Percentiles rank a stretch among this genome's conserved stretches.
These are phyloP conservation scores for zebrafish (Danio rerio) DNA, from an alignment of 2,113 vertebrate genomes.

Conservation along the genomic window GRCz12tu NC_133182.1:28313501-28314000, in stretches of 20 bases:
- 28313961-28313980: conserved; percentile 7
- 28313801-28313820: conserved; percentile 82
- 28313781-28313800: conserved; percentile 75
- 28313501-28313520: conserved; percentile 59
- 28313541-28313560: conserved; percentile 60
- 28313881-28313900: conserved; percentile 77
- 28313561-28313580: conserved; percentile 68
- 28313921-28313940: conserved; percentile 63
- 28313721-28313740: conserved; percentile 22
- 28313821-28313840: conserved; percentile 79
- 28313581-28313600: conserved; percentile 69
- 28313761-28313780: conserved; percentile 29
- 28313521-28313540: conserved; percentile 66
- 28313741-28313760: conserved; percentile 53
- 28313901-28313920: conserved; percentile 73
- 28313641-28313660: conserved; percentile 58
- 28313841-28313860: conserved; percentile 80
- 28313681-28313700: conserved; percentile 55
- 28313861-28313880: conserved; percentile 82
- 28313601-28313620: conserved; percentile 62
- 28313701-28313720: conserved; percentile 38
- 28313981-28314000: conserved; percentile 1
- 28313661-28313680: conserved; percentile 62
- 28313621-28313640: conserved; percentile 62
- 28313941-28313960: conserved; percentile 40